Percentiles rank a stretch among this genome's conserved stretches.
Conservation (phyloP, 2,888 invertebrate genomes). For the Clunio marinus region DNA sequence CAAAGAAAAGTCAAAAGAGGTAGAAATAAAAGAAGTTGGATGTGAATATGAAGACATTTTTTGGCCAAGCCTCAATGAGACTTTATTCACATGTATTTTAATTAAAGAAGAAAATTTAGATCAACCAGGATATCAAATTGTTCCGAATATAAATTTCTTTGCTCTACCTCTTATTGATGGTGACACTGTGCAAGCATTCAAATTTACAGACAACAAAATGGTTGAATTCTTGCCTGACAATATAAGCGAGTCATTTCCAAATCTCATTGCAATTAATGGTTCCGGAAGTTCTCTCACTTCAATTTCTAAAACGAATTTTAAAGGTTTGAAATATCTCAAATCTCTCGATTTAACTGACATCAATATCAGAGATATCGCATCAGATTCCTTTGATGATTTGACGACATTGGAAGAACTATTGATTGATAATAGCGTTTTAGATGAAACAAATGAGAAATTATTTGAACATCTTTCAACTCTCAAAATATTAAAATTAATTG, state of each 20-base stretch:
- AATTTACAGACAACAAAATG: constrained; percentile 14
- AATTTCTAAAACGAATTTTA: constrained; percentile 2
- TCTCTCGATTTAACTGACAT: constrained; percentile 17
- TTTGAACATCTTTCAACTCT: neutral
- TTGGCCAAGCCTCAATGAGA: constrained; percentile 19
- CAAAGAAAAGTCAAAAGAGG: neutral
- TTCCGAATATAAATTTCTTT: neutral
- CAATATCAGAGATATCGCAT: neutral
- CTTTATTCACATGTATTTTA: constrained; percentile 11
- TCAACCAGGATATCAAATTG: neutral
- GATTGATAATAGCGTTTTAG: constrained; percentile 6
- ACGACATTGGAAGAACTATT: constrained; percentile 11
- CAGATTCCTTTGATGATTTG: constrained; percentile 17
- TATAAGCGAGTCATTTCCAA: constrained; percentile 14
- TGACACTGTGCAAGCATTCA: constrained; percentile 5
- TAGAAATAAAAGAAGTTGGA: constrained; percentile 8
- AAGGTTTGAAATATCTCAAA: constrained; percentile 1
- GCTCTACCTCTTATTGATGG: neutral
- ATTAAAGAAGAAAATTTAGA: neutral
- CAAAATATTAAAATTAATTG: neutral
- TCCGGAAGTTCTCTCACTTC: neutral
- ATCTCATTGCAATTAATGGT: constrained; percentile 11
- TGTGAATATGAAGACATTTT: constrained; percentile 32
- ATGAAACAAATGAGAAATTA: neutral
- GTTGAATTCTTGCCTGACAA: constrained; percentile 23